Conservation (phyloP, 2,113 vertebrate species). For the Syngnathus floridae region DNA sequence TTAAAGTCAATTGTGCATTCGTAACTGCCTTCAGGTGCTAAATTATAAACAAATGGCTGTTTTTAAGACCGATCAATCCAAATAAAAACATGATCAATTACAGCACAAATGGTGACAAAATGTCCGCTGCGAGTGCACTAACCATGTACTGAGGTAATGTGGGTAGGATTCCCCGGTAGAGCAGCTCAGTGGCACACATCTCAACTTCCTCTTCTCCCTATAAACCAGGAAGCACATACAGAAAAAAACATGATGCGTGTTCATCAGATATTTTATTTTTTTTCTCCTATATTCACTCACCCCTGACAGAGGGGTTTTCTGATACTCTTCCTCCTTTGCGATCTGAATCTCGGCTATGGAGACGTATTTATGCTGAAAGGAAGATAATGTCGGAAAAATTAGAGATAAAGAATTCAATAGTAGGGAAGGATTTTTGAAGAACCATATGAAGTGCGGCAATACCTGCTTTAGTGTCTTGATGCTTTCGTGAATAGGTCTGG, state of each 20-base stretch:
- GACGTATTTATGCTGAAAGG: conserved; percentile 88
- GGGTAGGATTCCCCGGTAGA: conserved; percentile 94
- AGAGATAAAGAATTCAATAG: background rate
- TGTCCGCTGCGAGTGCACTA: conserved; percentile 42
- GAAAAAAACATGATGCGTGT: background rate
- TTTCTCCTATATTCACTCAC: conserved; percentile 65
- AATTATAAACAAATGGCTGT: background rate
- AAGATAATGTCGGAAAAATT: background rate
- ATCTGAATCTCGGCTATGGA: conserved; percentile 93
- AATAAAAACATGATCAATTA: background rate
- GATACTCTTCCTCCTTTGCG: conserved; percentile 87
- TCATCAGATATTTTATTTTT: background rate
- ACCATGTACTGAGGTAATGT: conserved; percentile 99
- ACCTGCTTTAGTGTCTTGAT: conserved; percentile 95
- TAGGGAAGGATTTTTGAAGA: background rate
- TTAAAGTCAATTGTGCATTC: background rate
- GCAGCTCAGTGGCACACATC: conserved; percentile 83
- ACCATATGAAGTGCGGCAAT: background rate
- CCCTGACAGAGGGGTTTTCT: conserved; percentile 90
- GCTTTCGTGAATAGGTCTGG: conserved; percentile 95
- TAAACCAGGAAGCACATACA: conserved; percentile 1
- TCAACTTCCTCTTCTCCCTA: conserved; percentile 96
- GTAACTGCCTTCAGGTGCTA: background rate
- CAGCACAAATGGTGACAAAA: background rate
- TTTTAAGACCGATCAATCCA: background rate